These are phyloP conservation scores for Condylura cristata DNA, from an alignment of 2,113 vertebrate genomes.

Conservation along the genomic window DNA sequence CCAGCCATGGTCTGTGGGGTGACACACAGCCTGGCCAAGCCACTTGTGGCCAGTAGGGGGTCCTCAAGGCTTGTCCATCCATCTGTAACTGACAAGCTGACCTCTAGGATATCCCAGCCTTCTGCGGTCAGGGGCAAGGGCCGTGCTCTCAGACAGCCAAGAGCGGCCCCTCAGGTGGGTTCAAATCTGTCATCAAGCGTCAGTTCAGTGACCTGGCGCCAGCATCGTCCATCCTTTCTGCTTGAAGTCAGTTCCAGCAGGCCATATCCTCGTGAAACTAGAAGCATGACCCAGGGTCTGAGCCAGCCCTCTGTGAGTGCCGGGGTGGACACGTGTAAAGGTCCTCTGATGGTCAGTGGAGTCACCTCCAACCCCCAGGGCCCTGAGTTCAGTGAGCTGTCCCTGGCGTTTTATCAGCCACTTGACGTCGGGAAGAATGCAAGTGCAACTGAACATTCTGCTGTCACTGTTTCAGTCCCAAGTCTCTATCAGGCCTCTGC, in stretches of 20 bases:
- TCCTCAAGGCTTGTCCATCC: neutral
- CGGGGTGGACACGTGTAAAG: neutral
- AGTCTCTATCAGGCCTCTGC: neutral
- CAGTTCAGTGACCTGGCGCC: rapidly evolving
- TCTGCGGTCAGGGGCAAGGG: too few relatives aligned
- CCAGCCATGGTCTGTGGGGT: neutral
- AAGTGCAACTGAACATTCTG: neutral
- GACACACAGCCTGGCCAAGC: neutral
- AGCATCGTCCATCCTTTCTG: neutral
- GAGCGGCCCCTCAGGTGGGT: too few relatives aligned
- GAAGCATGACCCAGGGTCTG: neutral
- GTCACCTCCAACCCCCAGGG: neutral
- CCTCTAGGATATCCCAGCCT: neutral
- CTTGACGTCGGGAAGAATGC: rapidly evolving
- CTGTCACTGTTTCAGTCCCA: neutral
- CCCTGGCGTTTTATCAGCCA: neutral
- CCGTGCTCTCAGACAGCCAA: rapidly evolving
- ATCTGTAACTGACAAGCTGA: neutral
- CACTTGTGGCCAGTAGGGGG: neutral
- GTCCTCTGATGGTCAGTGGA: neutral
- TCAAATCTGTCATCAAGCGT: neutral
- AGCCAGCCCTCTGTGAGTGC: neutral
- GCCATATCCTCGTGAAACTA: rapidly evolving
- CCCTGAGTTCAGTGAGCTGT: neutral
- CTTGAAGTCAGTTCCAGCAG: rapidly evolving